Conservation (phyloP, 2,797 vertebrate genomes). For the Enteromius anoplus region DNA sequence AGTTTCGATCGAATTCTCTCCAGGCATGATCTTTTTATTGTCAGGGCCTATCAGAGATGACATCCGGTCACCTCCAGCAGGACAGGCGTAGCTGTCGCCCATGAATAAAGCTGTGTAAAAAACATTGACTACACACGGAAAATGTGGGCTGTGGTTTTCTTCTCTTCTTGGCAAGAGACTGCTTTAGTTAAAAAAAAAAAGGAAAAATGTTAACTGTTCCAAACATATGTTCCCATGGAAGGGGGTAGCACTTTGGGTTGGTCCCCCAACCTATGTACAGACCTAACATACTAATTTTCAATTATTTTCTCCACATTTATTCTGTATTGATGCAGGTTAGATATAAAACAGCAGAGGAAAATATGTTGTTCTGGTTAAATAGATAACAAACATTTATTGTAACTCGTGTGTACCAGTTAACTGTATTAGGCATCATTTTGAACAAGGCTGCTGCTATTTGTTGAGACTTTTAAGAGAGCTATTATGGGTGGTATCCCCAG, state of each 20-base stretch:
- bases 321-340: not conserved
- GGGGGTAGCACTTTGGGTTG: constrained; percentile 21
- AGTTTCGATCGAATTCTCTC: not conserved
- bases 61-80: constrained; percentile 27
- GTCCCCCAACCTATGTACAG: constrained; percentile 9
- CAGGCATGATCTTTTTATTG: not conserved
- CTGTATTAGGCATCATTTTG: not conserved
- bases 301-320: not conserved
- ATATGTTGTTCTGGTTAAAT: constrained; percentile 25
- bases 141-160: constrained; percentile 52
- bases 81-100: not conserved
- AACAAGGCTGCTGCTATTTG: not conserved
- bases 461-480: not conserved
- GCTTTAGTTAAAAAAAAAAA: not conserved
- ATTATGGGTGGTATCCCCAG: not conserved
- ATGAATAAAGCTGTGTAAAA: constrained; percentile 36
- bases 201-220: constrained; percentile 66
- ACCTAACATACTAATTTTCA: constrained; percentile 40
- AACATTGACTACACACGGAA: constrained; percentile 42
- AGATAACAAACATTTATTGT: constrained; percentile 16
- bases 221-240: constrained; percentile 62
- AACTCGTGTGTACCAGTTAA: not conserved
- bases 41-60: constrained; percentile 8
- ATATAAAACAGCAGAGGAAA: constrained; percentile 26
- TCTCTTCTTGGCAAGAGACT: constrained; percentile 60